These are phyloP conservation scores for Spisula subtruncata DNA, from an alignment of 2,888 invertebrate species.

Conservation along the genomic window DNA sequence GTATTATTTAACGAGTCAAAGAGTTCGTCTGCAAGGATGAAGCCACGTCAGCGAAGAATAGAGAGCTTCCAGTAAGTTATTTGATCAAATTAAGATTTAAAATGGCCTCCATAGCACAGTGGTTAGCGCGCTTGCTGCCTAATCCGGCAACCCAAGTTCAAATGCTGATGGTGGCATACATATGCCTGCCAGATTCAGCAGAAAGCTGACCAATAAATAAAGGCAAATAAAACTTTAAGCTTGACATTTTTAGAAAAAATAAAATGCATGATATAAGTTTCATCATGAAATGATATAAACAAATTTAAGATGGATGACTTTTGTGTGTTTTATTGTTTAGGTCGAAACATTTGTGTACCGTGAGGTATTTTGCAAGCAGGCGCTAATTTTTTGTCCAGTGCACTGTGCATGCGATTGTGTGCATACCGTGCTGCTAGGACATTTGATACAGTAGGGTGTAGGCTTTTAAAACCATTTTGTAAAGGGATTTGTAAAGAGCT, in stretches of 20 bases:
- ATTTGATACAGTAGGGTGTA: background rate
- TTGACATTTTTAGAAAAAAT: too few species aligned
- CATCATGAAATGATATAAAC: background rate
- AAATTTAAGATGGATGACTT: background rate
- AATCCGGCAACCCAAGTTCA: too few species aligned
- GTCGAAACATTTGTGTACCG: conserved; percentile 2
- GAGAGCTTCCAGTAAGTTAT: conserved; percentile 77
- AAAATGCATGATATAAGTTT: background rate
- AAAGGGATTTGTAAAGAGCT: background rate
- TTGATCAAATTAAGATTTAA: background rate
- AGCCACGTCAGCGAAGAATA: conserved; percentile 73
- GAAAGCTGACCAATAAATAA: too few species aligned
- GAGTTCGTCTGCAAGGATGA: conserved; percentile 67
- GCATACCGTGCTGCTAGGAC: background rate
- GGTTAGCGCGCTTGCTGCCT: too few species aligned
- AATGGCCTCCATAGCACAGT: too few species aligned
- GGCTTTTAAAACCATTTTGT: background rate
- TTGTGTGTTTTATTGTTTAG: background rate
- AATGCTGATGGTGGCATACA: too few species aligned
- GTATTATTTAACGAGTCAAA: conserved; percentile 64
- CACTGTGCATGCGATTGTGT: background rate
- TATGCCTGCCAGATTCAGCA: too few species aligned
- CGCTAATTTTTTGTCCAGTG: background rate
- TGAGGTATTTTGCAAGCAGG: conserved; percentile 2
- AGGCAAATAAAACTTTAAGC: too few species aligned